Evolutionary conservation across 2,113 vertebrate genomes (phyloP).

Genomic region (Solea solea): DNA sequence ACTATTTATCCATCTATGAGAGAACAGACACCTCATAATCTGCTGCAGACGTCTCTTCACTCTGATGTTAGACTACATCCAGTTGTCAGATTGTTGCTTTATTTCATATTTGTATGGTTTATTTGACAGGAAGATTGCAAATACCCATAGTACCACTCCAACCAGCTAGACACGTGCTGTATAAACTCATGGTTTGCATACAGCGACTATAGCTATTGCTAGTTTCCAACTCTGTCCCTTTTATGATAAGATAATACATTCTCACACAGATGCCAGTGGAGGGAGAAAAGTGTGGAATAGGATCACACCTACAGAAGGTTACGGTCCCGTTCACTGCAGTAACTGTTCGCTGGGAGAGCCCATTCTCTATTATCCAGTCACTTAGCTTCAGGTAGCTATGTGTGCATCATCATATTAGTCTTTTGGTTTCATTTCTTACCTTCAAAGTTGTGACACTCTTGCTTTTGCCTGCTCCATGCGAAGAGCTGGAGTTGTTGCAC

Average conservation of each 20-base stretch:
- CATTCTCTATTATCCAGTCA: neutral
- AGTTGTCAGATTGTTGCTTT: too few species aligned
- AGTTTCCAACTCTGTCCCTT: neutral
- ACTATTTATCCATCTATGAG: too few species aligned
- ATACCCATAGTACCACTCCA: too few species aligned
- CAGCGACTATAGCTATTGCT: too few species aligned
- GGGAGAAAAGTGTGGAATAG: neutral
- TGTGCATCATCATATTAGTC: neutral
- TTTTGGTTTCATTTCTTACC: constrained; percentile 54
- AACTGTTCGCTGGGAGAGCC: neutral
- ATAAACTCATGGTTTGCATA: too few species aligned
- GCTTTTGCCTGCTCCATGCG: constrained; percentile 83
- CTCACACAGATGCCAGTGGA: neutral
- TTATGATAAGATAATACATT: neutral
- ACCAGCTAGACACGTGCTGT: too few species aligned
- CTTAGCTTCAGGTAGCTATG: constrained; percentile 14
- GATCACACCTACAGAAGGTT: constrained; percentile 11
- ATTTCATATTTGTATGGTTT: too few species aligned
- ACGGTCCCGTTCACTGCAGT: too few species aligned
- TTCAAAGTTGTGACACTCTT: constrained; percentile 77
- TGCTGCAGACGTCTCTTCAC: too few species aligned
- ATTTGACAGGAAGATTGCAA: too few species aligned
- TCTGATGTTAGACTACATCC: neutral
- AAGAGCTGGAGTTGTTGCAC: constrained; percentile 85
- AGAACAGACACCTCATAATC: too few species aligned